A percentile compares a stretch with the other conserved stretches of the same genome.
Conservation (phyloP, 2,797 vertebrate species). For the Kryptolebias ocellatus region DNA sequence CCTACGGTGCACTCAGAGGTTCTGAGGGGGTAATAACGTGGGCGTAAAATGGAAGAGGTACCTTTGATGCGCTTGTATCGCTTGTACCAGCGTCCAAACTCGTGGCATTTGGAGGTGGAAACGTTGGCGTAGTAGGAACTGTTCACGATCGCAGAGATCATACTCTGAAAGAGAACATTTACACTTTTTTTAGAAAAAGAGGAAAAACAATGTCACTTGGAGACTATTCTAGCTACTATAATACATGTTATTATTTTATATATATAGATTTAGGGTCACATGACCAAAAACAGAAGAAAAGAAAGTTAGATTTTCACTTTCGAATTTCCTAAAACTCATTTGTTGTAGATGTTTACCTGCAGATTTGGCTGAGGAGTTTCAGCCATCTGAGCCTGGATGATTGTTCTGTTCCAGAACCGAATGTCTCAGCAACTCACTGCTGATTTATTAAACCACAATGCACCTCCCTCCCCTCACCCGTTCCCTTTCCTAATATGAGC, state of each 20-base stretch:
- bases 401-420: slow-evolving; percentile 2
- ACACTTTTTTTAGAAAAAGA: no score
- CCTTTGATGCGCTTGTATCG: slow-evolving; percentile 96
- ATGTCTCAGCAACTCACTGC: neutral
- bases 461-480: neutral
- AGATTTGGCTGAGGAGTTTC: neutral
- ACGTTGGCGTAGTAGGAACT: slow-evolving; percentile 96
- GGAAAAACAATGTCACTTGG: no score
- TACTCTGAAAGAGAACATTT: slow-evolving; percentile 82
- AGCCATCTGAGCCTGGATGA: neutral
- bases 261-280: no score
- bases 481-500: slow-evolving; percentile 28
- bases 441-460: slow-evolving; percentile 20
- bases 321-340: no score
- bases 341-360: neutral
- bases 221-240: no score
- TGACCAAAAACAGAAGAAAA: no score
- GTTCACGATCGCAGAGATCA: slow-evolving; percentile 97
- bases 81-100: slow-evolving; percentile 98
- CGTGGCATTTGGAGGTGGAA: slow-evolving; percentile 95
- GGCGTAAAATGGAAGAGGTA: slow-evolving; percentile 64
- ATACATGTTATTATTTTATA: no score
- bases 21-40: no score
- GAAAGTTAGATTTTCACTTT: no score
- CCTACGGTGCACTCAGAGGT: no score